phyloP scores from a whole-genome alignment of 2,113 vertebrate genomes.

The Pipa parva region DNA sequence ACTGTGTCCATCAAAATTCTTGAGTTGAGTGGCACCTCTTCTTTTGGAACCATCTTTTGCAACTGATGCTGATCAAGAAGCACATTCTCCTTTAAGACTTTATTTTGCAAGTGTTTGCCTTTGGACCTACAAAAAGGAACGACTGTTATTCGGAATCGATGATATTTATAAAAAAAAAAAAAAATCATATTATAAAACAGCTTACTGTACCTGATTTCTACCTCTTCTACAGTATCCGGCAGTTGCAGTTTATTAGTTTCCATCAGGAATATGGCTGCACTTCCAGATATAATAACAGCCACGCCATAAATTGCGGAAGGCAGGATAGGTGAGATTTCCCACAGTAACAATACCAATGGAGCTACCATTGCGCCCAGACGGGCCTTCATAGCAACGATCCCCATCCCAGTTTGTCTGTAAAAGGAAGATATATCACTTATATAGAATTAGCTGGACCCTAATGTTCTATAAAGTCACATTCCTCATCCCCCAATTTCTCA shows the following conservation, averaged over 20 bases:
- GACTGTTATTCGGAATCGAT: background rate
- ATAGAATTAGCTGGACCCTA: too few species aligned
- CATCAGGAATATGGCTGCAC: conserved; percentile 64
- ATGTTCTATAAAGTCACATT: too few species aligned
- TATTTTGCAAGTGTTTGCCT: background rate
- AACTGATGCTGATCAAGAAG: background rate
- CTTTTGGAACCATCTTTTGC: conserved; percentile 1
- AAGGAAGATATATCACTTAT: background rate
- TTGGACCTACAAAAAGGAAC: conserved; percentile 1
- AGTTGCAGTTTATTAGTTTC: conserved; percentile 66
- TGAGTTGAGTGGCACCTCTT: conserved; percentile 7
- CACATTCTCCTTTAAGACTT: background rate
- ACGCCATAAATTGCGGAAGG: conserved; percentile 70
- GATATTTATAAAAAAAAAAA: too few species aligned
- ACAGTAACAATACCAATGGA: conserved; percentile 61
- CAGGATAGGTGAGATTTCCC: conserved; percentile 55
- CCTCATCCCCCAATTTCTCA: too few species aligned
- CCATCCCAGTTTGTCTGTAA: conserved; percentile 74
- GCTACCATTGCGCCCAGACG: conserved; percentile 70
- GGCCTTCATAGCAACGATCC: conserved; percentile 66
- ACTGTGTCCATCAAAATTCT: conserved; percentile 3
- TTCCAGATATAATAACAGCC: conserved; percentile 61
- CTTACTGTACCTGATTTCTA: conserved; percentile 60
- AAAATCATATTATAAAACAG: too few species aligned
- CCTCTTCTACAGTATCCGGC: conserved; percentile 73